Conservation (phyloP, 2,113 vertebrate genomes). For the Clarias batrachus region DNA sequence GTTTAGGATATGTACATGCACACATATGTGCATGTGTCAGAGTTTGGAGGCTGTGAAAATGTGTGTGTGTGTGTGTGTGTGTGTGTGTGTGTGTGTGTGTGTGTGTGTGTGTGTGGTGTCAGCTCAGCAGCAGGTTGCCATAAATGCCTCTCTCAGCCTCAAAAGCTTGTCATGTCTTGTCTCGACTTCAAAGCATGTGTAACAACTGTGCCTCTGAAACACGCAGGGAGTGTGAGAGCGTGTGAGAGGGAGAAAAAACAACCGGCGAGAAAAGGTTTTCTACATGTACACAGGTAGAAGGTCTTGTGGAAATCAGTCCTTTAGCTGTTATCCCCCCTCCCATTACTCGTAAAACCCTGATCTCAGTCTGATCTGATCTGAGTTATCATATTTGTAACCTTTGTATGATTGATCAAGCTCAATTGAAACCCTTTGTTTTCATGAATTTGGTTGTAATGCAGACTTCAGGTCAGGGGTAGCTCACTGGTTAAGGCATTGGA, state of each 20-base stretch:
- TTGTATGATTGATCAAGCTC: not conserved
- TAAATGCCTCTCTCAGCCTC: slow-evolving; percentile 56
- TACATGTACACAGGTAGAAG: slow-evolving; percentile 8
- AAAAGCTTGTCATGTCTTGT: slow-evolving; percentile 59
- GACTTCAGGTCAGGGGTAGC: too few species aligned
- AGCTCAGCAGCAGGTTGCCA: slow-evolving; percentile 40
- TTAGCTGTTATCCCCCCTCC: not conserved
- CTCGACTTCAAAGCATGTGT: slow-evolving; percentile 59
- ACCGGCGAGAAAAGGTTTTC: not conserved
- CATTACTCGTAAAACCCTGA: not conserved
- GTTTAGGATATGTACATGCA: not conserved
- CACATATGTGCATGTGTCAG: not conserved
- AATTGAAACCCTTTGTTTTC: not conserved
- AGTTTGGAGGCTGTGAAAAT: slow-evolving; percentile 19
- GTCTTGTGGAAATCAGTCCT: not conserved
- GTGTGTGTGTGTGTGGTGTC: slow-evolving; percentile 39
- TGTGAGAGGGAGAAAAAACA: not conserved
- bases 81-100: slow-evolving; percentile 14
- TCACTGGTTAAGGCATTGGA: too few species aligned
- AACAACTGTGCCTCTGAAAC: slow-evolving; percentile 57
- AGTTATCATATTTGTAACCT: not conserved
- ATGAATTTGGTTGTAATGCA: not conserved
- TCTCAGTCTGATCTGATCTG: not conserved
- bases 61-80: slow-evolving; percentile 31
- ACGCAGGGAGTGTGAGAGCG: slow-evolving; percentile 32